Evolutionary conservation across 2,888 invertebrate species (phyloP).

Genomic region (Nezara viridula): DNA sequence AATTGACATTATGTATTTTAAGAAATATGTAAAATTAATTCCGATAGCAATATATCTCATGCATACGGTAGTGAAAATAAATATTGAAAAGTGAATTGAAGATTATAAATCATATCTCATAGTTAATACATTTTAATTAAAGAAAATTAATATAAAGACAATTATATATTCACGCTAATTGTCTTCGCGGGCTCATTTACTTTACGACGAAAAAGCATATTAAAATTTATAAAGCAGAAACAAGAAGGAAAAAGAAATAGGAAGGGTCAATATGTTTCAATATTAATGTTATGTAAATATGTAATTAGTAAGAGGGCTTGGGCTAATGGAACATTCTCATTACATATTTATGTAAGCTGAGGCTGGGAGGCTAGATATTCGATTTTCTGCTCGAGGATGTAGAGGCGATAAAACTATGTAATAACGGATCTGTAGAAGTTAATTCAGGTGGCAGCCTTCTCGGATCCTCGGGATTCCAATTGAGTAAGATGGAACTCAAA

Average conservation of each 20-base stretch:
- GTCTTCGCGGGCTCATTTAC: neutral
- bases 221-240: neutral
- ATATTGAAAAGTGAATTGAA: too few relatives aligned
- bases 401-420: neutral
- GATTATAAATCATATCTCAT: too few relatives aligned
- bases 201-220: neutral
- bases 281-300: constrained; percentile 24
- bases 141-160: too few relatives aligned
- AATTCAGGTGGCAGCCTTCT: neutral
- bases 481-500: neutral
- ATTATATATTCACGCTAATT: neutral
- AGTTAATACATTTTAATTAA: too few relatives aligned
- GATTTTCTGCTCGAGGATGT: neutral
- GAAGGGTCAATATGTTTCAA: neutral
- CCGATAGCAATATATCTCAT: too few relatives aligned
- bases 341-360: neutral
- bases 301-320: constrained; percentile 4
- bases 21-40: too few relatives aligned
- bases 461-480: neutral
- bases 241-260: neutral
- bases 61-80: too few relatives aligned
- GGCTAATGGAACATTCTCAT: constrained; percentile 21
- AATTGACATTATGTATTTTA: too few relatives aligned
- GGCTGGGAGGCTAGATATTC: neutral
- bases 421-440: neutral